Conservation (phyloP, 2,113 vertebrate species). For the Salvelinus namaycush region DNA sequence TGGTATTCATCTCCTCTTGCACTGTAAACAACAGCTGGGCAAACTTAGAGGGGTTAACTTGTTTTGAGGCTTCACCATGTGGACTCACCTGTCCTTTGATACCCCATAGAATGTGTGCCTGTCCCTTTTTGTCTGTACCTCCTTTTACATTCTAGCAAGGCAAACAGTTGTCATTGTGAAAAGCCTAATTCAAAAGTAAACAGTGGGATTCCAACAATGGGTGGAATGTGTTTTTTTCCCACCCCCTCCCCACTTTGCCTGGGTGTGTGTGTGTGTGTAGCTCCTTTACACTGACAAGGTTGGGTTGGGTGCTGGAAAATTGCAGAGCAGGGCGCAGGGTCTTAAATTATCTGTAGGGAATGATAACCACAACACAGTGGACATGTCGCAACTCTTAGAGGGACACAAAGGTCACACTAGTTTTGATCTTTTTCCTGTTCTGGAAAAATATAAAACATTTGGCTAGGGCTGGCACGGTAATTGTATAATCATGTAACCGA, state of each 20-base stretch:
- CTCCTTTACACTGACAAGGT: constrained; percentile 7
- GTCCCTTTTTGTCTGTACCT: constrained; percentile 17
- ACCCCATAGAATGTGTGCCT: constrained; percentile 12
- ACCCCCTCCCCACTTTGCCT: not conserved
- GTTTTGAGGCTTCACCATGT: constrained; percentile 12
- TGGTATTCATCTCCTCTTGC: constrained; percentile 16
- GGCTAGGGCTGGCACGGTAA: too few relatives aligned
- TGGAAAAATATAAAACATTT: too few relatives aligned
- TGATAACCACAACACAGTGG: constrained; percentile 35
- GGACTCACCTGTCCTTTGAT: constrained; percentile 41
- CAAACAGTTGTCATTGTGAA: constrained; percentile 46
- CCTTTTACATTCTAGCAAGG: constrained; percentile 11
- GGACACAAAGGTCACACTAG: constrained; percentile 35
- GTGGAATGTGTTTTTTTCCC: constrained; percentile 13
- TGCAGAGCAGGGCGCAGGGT: constrained; percentile 19
- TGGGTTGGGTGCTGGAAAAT: constrained; percentile 37
- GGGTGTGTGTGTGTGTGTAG: constrained; percentile 15
- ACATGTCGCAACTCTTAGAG: constrained; percentile 40
- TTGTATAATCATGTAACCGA: too few relatives aligned
- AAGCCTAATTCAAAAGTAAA: constrained; percentile 51
- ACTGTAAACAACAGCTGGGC: constrained; percentile 58
- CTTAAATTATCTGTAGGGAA: constrained; percentile 43
- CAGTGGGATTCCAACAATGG: constrained; percentile 43
- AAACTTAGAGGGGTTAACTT: constrained; percentile 23
- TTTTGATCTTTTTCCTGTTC: constrained; percentile 20